These are phyloP conservation scores for Galleria mellonella DNA, from an alignment of 1,140 invertebrate species.

Conservation along the genomic window DNA sequence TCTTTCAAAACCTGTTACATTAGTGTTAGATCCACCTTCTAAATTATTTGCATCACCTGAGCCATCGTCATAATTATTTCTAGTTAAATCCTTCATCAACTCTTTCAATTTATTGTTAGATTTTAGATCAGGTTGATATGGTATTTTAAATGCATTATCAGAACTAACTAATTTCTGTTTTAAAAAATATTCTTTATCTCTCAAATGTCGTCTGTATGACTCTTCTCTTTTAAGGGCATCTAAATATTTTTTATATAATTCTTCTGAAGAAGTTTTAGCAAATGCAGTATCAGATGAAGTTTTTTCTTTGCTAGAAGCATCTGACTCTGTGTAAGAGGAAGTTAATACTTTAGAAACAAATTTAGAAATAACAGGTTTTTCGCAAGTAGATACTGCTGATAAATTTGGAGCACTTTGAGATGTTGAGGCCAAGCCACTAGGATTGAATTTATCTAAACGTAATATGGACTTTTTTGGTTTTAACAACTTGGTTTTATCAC, in stretches of 20 bases:
- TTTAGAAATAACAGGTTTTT: slow-evolving; percentile 24
- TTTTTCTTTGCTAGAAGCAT: slow-evolving; percentile 44
- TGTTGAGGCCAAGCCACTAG: slow-evolving; percentile 46
- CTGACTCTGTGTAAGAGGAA: slow-evolving; percentile 47
- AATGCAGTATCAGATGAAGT: slow-evolving; percentile 29
- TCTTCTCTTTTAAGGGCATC: slow-evolving; percentile 56
- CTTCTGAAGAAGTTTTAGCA: slow-evolving; percentile 55
- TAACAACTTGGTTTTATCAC: slow-evolving; percentile 17
- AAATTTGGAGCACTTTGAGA: slow-evolving; percentile 62
- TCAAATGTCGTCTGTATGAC: slow-evolving; percentile 50
- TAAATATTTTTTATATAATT: slow-evolving; percentile 62
- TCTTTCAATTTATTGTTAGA: slow-evolving; percentile 41
- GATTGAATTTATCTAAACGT: slow-evolving; percentile 44
- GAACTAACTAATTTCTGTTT: slow-evolving; percentile 53
- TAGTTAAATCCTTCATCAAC: slow-evolving; percentile 54
- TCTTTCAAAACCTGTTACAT: slow-evolving; percentile 20
- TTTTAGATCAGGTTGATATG: slow-evolving; percentile 21
- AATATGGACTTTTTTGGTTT: slow-evolving; percentile 60
- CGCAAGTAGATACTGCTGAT: slow-evolving; percentile 27
- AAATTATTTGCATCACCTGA: slow-evolving; percentile 61
- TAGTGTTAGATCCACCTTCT: slow-evolving; percentile 31
- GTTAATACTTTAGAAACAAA: slow-evolving; percentile 16
- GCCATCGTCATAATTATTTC: slow-evolving; percentile 61
- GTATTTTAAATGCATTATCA: slow-evolving; percentile 30
- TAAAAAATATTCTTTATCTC: slow-evolving; percentile 51